Conservation (phyloP, 2,113 vertebrate genomes). For the Calyptommatus sinebrachiatus region DNA sequence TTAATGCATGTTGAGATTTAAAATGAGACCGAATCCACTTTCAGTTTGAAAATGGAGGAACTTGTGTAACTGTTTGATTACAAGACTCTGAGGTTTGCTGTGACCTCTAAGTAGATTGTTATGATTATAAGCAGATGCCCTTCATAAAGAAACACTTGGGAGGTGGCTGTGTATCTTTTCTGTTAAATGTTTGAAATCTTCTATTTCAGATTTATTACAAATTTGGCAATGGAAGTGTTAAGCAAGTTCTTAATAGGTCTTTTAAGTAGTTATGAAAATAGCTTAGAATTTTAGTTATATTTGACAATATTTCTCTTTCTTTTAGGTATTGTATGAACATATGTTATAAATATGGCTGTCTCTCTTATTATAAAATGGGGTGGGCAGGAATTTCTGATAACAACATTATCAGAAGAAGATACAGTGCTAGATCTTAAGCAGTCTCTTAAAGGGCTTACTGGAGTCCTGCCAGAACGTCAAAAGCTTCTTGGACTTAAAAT, state of each 20-base stretch:
- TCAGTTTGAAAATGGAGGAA: background rate
- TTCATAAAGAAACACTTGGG: background rate
- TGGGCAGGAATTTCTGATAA: constrained; percentile 95
- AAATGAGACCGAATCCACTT: background rate
- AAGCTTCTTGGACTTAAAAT: constrained; percentile 95
- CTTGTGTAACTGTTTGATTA: background rate
- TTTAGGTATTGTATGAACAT: constrained; percentile 58
- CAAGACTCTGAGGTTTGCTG: constrained; percentile 33
- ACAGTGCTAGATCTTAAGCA: constrained; percentile 95
- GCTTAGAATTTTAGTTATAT: constrained; percentile 13
- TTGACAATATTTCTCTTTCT: constrained; percentile 31
- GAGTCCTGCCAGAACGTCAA: constrained; percentile 94
- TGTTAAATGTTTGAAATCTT: constrained; percentile 11
- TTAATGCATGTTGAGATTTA: background rate
- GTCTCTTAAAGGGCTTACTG: constrained; percentile 93
- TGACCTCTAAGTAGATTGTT: background rate
- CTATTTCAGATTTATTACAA: constrained; percentile 11
- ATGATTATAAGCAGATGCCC: constrained; percentile 24
- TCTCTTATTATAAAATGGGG: constrained; percentile 98
- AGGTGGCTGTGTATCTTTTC: background rate
- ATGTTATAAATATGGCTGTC: constrained; percentile 87
- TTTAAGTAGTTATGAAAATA: background rate
- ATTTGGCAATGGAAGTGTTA: background rate
- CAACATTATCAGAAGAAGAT: constrained; percentile 93
- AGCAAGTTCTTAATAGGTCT: constrained; percentile 2